Base-by-base conservation (phyloP, 1,140 invertebrate species). In the Drosophila nannoptera region DNA sequence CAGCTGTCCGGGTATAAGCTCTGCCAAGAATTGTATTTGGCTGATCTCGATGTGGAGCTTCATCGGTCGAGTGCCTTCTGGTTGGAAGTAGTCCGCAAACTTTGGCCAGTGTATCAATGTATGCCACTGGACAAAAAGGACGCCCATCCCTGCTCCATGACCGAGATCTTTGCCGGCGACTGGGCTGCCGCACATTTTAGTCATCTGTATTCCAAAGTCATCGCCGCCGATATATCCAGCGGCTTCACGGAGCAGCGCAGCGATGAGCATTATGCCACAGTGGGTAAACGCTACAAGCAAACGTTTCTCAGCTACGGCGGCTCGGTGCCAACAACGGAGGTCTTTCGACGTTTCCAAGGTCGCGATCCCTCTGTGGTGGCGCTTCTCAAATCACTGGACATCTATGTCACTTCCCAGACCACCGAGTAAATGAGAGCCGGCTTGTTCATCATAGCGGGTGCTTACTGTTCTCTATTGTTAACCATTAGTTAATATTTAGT, bases 281-380 rank as follows among this genome's bases (percentile, higher is more conserved):
- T 94, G 7, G 93, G 93, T 0, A 91, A 91, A 65, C 91, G 97
- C 62, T 98, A 96, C 84, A 93, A 94, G 67, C 93, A 96, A 54
- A 97, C 96, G 3, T 98, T 96, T 90, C 91, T 99, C n/a, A 91
- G 94, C 0, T 90, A 93, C 9, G 96, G 96, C 7, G 96, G 97
- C 5, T 93, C 93, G 66, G 93, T 93, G 72, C 92, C 95, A 73
- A 92, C 95, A 0, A 93, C 91, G 71, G 95, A 98, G 91, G 92
- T 97, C 5, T 99, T 98, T 89, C 92, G 97, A 61, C 92, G 94
- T 78, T 98, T 98, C 90, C 91, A 96, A 76, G 97, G 97, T 2
- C 92, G 97, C 40, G 97, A 99, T 91, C 97, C 97, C 0, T 95
- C 94, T 6, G 93, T 94, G 0, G 93, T 96, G 83, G 95, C 96